Conservation (phyloP, 2,888 invertebrate genomes). For the Caenorhabditis doughertyi region DNA sequence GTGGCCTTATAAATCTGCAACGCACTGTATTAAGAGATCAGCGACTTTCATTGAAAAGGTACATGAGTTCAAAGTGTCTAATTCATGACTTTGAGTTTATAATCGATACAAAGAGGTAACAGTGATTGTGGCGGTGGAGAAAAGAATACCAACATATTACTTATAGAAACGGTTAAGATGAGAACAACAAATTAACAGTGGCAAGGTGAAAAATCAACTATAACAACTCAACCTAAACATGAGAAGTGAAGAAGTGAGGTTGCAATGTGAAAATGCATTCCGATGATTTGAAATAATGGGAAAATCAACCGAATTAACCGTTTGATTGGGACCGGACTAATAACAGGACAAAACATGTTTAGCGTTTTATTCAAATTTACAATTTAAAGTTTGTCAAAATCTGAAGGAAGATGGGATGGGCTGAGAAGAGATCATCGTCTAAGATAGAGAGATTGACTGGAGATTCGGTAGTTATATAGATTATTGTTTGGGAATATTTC, state of each 20-base stretch:
- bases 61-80: too few relatives aligned
- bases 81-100: too few relatives aligned
- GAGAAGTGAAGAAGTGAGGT: neutral
- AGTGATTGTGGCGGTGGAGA: neutral
- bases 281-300: constrained; percentile 2
- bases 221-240: constrained; percentile 1
- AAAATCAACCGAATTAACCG: constrained; percentile 3
- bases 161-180: constrained; percentile 2
- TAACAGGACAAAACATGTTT: neutral
- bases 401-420: neutral
- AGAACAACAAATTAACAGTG: constrained; percentile 43
- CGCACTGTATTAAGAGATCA: neutral
- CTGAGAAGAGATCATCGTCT: constrained; percentile 24
- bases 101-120: constrained; percentile 12
- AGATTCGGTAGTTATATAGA: constrained; percentile 30
- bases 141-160: neutral
- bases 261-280: neutral
- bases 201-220: neutral
- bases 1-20: too few relatives aligned
- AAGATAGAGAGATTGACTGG: constrained; percentile 12
- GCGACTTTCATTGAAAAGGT: constrained; percentile 10
- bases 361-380: constrained; percentile 22
- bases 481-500: neutral
- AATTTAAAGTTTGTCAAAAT: constrained; percentile 9
- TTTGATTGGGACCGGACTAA: neutral